Percentiles rank a stretch among this genome's conserved stretches.
phyloP scores from a whole-genome alignment of 2,113 vertebrate genomes.

The Dunckerocampus dactyliophorus region DNA sequence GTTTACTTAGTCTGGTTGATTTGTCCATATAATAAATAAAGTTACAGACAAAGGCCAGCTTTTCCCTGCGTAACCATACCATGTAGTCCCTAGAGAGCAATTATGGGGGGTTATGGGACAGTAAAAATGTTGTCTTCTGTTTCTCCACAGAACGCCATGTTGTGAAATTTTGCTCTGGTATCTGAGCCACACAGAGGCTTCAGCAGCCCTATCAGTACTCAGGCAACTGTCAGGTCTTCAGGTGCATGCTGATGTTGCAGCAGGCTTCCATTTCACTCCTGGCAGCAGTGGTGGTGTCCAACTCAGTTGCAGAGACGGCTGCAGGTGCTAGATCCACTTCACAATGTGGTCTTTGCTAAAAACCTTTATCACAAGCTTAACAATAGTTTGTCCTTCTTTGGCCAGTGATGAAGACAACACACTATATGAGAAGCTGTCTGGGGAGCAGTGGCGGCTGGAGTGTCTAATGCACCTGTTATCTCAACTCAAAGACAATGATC shows the following conservation, averaged over 20 bases:
- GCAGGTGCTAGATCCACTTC: conserved; percentile 66
- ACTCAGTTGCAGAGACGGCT: conserved; percentile 54
- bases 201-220: conserved; percentile 64
- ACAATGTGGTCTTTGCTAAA: neutral
- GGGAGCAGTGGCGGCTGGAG: conserved; percentile 83
- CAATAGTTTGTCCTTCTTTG: neutral
- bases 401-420: conserved; percentile 79
- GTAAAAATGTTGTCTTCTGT: neutral
- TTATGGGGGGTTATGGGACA: no score
- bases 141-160: conserved; percentile 75
- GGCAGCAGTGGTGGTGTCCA: conserved; percentile 79
- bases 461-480: conserved; percentile 80
- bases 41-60: no score
- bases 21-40: no score
- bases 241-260: conserved; percentile 46
- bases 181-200: conserved; percentile 72
- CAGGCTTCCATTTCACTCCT: conserved; percentile 68
- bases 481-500: conserved; percentile 76
- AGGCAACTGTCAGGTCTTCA: conserved; percentile 73
- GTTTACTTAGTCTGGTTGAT: no score
- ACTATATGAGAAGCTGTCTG: conserved; percentile 83
- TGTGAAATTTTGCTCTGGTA: conserved; percentile 90
- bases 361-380: neutral
- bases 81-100: no score
- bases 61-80: no score